Base-by-base conservation (phyloP, 1,140 invertebrate genomes). In the Mizuhopecten yessoensis region DNA sequence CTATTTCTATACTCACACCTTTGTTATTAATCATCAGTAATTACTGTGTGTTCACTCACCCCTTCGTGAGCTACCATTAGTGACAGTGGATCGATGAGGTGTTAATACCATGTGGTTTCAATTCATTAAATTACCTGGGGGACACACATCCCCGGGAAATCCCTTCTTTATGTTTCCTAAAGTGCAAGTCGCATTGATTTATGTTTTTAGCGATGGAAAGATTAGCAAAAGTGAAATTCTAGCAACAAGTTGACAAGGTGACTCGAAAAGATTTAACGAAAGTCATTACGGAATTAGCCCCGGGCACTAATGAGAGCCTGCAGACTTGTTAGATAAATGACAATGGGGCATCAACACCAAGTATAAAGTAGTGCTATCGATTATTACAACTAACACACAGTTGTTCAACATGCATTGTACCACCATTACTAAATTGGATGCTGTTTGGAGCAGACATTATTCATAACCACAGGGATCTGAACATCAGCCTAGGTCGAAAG, bases 391-490 rank as follows among this genome's bases (percentile, higher is more conserved):
- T n/a, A n/a, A n/a, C n/a, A n/a, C n/a, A n/a, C n/a, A n/a, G 36
- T 5, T 17, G 17, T 75, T 75, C 57, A 75, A 75, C 57, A 75
- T 75, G 5, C n/a, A 75, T 75, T 75, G 57, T 75, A 29, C 57
- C 1, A 29, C 57, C 57, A 75, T 75, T 75, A 75, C 57, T 75
- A 75, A 75, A 75, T 75, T 75, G 57, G 57, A 75, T 29, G 57
- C 45, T 57, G 2, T 57, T 57, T 20, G 45, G 45, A 57, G n/a
- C 45, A 49, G 45, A 29, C 17, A 45, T 75, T 75, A n/a, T 75
- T n/a, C 57, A 57, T 5, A 7, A 39, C 45, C 13, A n/a, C n/a
- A 29, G 57, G 57, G 57, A 39, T 75, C 0, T 75, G 57, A 29
- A 75, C 17, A 15, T 49, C 57, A 29, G 57, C n/a, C 17, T 15